A percentile compares a stretch with the other conserved stretches of the same genome.
phyloP scores from a whole-genome alignment of 1,140 invertebrate species.

The Forficula auricularia region DNA sequence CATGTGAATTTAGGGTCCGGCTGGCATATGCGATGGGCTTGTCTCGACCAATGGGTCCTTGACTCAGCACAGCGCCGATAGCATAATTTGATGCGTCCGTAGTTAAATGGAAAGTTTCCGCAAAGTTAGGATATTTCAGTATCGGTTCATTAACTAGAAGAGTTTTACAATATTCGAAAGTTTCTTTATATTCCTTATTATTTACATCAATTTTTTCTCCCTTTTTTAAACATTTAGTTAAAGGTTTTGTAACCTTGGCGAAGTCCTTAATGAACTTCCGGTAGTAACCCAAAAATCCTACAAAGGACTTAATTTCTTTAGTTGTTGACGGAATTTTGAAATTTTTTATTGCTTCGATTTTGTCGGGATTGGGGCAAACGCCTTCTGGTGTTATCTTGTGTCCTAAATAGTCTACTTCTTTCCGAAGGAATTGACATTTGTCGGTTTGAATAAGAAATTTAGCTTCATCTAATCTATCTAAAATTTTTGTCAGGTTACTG shows the following conservation, averaged over 20 bases:
- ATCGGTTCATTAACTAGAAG: slow-evolving; percentile 11
- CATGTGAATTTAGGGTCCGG: slow-evolving; percentile 15
- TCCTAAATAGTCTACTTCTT: slow-evolving; percentile 13
- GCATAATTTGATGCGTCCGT: slow-evolving; percentile 17
- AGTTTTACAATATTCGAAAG: slow-evolving; percentile 10
- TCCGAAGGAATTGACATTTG: slow-evolving; percentile 13
- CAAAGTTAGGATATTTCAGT: slow-evolving; percentile 18
- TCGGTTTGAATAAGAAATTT: slow-evolving; percentile 14
- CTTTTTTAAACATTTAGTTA: slow-evolving; percentile 19
- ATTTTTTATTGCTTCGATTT: slow-evolving; percentile 16
- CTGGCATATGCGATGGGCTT: slow-evolving; percentile 18
- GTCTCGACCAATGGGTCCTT: slow-evolving; percentile 14
- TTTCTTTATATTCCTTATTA: slow-evolving; percentile 3
- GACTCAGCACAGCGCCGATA: slow-evolving; percentile 15
- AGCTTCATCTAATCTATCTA: slow-evolving; percentile 6
- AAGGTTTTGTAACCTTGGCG: slow-evolving; percentile 17
- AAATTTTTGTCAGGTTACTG: slow-evolving; percentile 8
- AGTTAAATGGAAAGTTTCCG: slow-evolving; percentile 18
- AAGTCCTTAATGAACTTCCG: slow-evolving; percentile 17
- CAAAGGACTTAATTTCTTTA: slow-evolving; percentile 18
- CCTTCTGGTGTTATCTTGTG: slow-evolving; percentile 11
- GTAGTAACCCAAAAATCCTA: slow-evolving; percentile 18
- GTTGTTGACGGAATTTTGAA: slow-evolving; percentile 17
- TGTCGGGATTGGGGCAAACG: slow-evolving; percentile 12
- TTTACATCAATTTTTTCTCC: slow-evolving; percentile 11